Base-by-base conservation (phyloP, 2,797 vertebrate genomes). In the Columba guinea region DNA sequence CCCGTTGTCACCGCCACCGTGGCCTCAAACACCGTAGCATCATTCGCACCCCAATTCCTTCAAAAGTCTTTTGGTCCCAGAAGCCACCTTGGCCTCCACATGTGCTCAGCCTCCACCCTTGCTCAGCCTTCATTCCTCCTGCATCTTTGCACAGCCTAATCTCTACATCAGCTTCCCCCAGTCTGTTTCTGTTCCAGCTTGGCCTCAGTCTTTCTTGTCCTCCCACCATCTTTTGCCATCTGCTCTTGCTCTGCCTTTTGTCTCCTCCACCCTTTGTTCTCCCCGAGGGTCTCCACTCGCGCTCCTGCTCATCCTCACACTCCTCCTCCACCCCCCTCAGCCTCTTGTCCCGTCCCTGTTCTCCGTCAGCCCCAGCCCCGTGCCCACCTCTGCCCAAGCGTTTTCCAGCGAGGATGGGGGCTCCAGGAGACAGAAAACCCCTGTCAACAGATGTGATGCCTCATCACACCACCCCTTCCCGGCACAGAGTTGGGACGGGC, bases 381-480 rank as follows among this genome's bases (percentile, higher is more conserved):
- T 4, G 7, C 4, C 13, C 22, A 8, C 2, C 35, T 51, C 84
- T 53, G 19, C 64, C 56, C 65, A 7, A 56, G 51, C 0, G 1
- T 41, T 65, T 53, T 75, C 63, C 55, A 32, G 41, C 0, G 0
- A 59, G 53, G 44, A 58, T 0, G 0, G 30, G 34, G 28, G 56
- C 27, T 84, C 44, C 60, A 28, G 65, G 20, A 65, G 37, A 39
- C 51, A 51, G 44, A 80, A 37, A 88, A n/a, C 3, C 37, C 30
- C 34, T 28, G 1, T 6, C 5, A 76, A 16, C 56, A 46, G 46
- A 21, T 0, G 1, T 0, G 1, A 60, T 1, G 8, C 13, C 55
- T 60, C 4, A 2, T 15, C n/a, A 12, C 4, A 0, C 46, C 46
- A 55, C 37, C 28, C 39, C 27, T 35, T 32, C 74, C 82, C 79